Conservation (phyloP, 2,888 invertebrate species). For the Allolobophora icterica region DNA sequence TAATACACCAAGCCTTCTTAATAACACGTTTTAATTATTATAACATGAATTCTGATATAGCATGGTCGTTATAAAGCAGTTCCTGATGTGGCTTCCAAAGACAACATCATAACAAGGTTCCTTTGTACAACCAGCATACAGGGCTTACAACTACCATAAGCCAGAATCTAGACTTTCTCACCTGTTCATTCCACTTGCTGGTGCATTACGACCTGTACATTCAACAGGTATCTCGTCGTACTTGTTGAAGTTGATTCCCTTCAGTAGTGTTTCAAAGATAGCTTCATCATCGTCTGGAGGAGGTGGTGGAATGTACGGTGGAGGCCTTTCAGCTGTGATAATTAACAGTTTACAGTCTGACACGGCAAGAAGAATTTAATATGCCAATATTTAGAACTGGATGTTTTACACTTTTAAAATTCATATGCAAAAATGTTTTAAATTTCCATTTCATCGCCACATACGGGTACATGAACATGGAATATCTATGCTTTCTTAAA, state of each 20-base stretch:
- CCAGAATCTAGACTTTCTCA: constrained; percentile 20
- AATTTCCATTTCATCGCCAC: neutral
- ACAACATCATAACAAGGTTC: too few relatives aligned
- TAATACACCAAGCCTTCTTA: neutral
- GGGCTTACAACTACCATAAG: neutral
- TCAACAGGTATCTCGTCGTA: constrained; percentile 65
- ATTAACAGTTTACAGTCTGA: neutral
- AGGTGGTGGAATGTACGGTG: constrained; percentile 60
- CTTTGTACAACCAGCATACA: neutral
- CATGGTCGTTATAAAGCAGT: too few relatives aligned
- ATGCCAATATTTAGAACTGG: neutral
- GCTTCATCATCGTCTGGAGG: constrained; percentile 59
- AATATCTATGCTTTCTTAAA: neutral
- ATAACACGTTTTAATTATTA: neutral
- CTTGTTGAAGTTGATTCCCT: constrained; percentile 65
- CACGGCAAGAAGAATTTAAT: neutral
- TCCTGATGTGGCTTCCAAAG: too few relatives aligned
- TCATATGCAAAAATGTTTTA: neutral
- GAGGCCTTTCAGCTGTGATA: constrained; percentile 6
- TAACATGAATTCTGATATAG: too few relatives aligned
- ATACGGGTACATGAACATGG: neutral
- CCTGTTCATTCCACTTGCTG: constrained; percentile 46
- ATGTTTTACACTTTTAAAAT: neutral
- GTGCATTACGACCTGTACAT: constrained; percentile 58
- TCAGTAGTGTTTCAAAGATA: constrained; percentile 57